Base-by-base conservation (phyloP, 2,113 vertebrate genomes). In the Malurus melanocephalus region DNA sequence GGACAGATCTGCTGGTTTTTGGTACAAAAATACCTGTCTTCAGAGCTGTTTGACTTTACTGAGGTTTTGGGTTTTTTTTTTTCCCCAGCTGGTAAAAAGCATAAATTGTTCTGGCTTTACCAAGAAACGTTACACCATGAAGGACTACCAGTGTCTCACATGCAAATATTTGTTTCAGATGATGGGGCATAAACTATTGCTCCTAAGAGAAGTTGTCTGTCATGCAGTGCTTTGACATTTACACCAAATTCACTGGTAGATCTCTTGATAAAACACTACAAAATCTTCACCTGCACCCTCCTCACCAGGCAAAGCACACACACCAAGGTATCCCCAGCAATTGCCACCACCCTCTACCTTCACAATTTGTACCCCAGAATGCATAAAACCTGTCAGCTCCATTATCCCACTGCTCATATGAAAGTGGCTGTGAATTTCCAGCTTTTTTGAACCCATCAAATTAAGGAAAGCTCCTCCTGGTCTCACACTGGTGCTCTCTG, bases 61-160 rank as follows among this genome's bases (percentile, higher is more conserved):
- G n/a, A 76, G 5, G 28, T 11, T 52, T 60, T 45, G 3, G 15
- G 5, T 11, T 59, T 0, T 1, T 18, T 1, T 18, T 66, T 52
- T 64, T 38, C 27, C n/a, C 13, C 1, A 4, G 35, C 16, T 78
- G 11, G 12, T 81, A 65, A 84, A 85, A 84, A 75, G 27, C 42
- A 27, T 67, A 38, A 40, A 7, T 77, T 2, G 11, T 52, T 75
- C 75, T 80, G 24, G 15, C 35, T 77, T 88, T 86, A 64, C 35
- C n/a, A 60, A 80, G 68, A 77, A 88, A 52, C 9, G 17, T 60
- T 64, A 43, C 7, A 18, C 56, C 66, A 13, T 3, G 3, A 60
- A 91, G 60, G 83, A 56, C 68, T 64, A 55, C 13, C 19, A 43
- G 16, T 27, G 30, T 71, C 76, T 80, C 49, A 48, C 7, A 48